Percentiles rank a stretch among this genome's conserved stretches.
Conservation (phyloP, 1,140 invertebrate genomes). For the Lepeophtheirus salmonis region DNA sequence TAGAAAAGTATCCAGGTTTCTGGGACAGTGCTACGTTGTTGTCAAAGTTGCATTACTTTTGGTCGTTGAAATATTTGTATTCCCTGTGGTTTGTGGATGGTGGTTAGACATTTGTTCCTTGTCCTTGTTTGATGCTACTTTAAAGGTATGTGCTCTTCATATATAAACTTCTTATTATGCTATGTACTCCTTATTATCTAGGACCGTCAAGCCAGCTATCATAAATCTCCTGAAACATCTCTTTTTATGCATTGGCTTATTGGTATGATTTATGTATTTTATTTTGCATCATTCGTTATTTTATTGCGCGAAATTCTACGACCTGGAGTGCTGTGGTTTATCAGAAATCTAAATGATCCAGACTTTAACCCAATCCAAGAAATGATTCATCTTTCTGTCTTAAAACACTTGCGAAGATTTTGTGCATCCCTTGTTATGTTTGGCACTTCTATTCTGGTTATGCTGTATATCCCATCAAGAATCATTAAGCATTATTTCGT, state of each 20-base stretch:
- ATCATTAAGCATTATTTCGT: constrained; percentile 64
- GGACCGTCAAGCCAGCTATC: constrained; percentile 59
- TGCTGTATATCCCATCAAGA: constrained; percentile 83
- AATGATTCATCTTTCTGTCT: constrained; percentile 92
- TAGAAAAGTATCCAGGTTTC: constrained; percentile 45
- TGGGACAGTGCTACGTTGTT: constrained; percentile 88
- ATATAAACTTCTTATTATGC: not conserved
- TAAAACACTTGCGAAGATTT: constrained; percentile 68
- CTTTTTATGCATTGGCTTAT: constrained; percentile 98
- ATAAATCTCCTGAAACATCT: constrained; percentile 72
- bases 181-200: constrained; percentile 24
- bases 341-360: constrained; percentile 91
- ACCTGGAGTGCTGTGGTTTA: constrained; percentile 89
- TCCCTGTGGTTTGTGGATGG: constrained; percentile 93
- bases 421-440: constrained; percentile 86
- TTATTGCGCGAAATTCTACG: constrained; percentile 76
- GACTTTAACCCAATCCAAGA: constrained; percentile 97
- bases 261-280: constrained; percentile 99
- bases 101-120: constrained; percentile 97
- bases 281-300: constrained; percentile 93
- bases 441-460: constrained; percentile 80
- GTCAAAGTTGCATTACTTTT: constrained; percentile 79
- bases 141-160: constrained; percentile 40
- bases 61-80: constrained; percentile 84
- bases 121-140: constrained; percentile 75